These are phyloP conservation scores for Tridacna crocea DNA, from an alignment of 2,888 invertebrate genomes.

Conservation along the genomic window DNA sequence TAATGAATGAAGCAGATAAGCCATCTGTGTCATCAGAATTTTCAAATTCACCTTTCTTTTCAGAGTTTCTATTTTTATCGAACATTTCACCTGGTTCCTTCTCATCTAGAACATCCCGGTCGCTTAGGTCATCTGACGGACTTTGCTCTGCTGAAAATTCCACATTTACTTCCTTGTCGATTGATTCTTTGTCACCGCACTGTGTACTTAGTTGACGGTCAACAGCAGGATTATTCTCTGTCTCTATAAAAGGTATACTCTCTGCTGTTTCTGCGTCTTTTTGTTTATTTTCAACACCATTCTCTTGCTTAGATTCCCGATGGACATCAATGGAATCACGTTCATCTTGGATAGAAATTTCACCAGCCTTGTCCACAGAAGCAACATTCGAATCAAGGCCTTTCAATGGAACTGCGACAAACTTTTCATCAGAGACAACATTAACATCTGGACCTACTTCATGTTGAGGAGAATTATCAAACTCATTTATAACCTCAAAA, in stretches of 20 bases:
- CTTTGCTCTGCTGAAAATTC: no score
- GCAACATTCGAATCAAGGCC: neutral
- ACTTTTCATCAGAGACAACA: neutral
- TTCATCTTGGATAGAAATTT: neutral
- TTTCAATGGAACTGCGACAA: neutral
- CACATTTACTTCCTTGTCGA: no score
- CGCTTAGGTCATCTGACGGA: no score
- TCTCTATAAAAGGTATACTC: neutral
- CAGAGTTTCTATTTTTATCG: no score
- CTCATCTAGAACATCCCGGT: no score
- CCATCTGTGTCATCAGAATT: no score
- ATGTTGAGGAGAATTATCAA: neutral
- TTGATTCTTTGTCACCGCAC: no score
- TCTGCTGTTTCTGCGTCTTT: neutral
- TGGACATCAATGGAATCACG: neutral
- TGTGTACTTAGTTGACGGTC: no score
- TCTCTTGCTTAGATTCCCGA: neutral
- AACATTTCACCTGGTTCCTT: no score
- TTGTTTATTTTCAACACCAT: neutral
- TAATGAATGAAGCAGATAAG: neutral
- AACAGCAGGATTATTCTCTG: neutral
- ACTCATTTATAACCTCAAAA: constrained; percentile 5
- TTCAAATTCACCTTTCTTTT: no score
- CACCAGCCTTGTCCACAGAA: neutral
- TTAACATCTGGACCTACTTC: neutral